Percentiles rank a stretch among this genome's conserved stretches.
Evolutionary conservation across 2,797 vertebrate genomes (phyloP).

Genomic region (Phrynocephalus vlangalii): DNA sequence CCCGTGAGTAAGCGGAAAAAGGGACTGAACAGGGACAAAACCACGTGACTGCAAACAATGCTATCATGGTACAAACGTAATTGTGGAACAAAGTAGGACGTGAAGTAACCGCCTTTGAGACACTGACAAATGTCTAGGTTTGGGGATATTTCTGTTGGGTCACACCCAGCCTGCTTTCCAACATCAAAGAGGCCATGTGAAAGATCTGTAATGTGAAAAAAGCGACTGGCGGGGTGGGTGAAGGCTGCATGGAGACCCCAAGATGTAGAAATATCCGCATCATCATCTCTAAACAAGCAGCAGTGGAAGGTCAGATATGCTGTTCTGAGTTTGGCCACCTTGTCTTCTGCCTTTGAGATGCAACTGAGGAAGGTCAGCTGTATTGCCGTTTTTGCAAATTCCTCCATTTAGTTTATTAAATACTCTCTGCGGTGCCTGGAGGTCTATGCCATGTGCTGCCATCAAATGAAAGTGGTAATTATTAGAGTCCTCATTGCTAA

Average conservation of each 20-base stretch:
- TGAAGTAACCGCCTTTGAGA: neutral
- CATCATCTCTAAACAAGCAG: neutral
- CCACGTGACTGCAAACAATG: too few relatives aligned
- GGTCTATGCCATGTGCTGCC: constrained; percentile 61
- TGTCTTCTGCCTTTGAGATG: constrained; percentile 11
- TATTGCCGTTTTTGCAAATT: constrained; percentile 16
- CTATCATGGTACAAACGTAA: too few relatives aligned
- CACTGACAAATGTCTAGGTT: neutral
- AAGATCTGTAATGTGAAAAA: neutral
- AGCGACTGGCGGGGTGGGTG: neutral
- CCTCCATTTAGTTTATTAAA: constrained; percentile 60
- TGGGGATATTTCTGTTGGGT: neutral
- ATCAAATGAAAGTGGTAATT: constrained; percentile 53
- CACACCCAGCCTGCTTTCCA: neutral
- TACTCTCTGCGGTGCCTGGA: constrained; percentile 48
- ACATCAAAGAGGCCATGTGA: neutral
- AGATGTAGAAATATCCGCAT: neutral
- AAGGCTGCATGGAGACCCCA: neutral
- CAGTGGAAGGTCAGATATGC: neutral
- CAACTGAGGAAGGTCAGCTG: constrained; percentile 14
- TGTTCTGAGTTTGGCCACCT: neutral
- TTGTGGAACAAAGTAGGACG: too few relatives aligned
- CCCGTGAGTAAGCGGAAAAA: too few relatives aligned
- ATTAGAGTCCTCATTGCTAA: constrained; percentile 61
- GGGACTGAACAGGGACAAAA: too few relatives aligned